These are phyloP conservation scores for Xyrichtys novacula DNA, from an alignment of 2,797 vertebrate genomes.

Conservation along the genomic window DNA sequence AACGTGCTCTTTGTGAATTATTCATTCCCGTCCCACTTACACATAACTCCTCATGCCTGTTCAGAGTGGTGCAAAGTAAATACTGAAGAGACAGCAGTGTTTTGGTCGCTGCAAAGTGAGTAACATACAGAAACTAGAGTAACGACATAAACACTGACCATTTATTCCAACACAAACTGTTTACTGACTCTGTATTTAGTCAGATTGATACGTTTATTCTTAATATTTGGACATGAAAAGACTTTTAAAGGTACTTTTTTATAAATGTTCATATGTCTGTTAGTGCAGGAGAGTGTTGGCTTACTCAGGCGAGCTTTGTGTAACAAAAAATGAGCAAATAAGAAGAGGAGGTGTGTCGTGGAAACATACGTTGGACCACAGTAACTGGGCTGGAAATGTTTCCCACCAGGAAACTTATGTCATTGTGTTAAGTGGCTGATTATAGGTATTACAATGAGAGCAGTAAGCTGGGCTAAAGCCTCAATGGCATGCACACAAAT, in stretches of 20 bases:
- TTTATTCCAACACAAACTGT: conserved; percentile 2
- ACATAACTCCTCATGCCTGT: conserved; percentile 77
- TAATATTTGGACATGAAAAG: not conserved
- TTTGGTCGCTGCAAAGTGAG: conserved; percentile 42
- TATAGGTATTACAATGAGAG: conserved; percentile 16
- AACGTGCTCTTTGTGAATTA: conserved; percentile 74
- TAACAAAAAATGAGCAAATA: not conserved
- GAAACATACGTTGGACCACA: conserved; percentile 23
- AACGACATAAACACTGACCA: conserved; percentile 4
- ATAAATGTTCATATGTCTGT: not conserved
- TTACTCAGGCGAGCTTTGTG: not conserved
- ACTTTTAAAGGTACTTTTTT: too few relatives aligned
- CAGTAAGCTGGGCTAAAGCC: conserved; percentile 16
- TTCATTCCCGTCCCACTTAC: conserved; percentile 80
- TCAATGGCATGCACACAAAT: conserved; percentile 1
- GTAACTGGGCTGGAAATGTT: conserved; percentile 22
- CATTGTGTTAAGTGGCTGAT: conserved; percentile 15
- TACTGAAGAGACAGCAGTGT: conserved; percentile 50
- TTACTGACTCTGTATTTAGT: not conserved
- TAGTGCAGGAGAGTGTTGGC: not conserved
- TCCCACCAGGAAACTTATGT: conserved; percentile 17
- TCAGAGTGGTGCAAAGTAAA: conserved; percentile 69
- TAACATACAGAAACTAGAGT: conserved; percentile 31
- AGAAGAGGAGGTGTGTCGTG: conserved; percentile 12
- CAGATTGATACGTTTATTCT: not conserved